phyloP scores from a whole-genome alignment of 2,113 vertebrate genomes.

The Macaca mulatta region DNA sequence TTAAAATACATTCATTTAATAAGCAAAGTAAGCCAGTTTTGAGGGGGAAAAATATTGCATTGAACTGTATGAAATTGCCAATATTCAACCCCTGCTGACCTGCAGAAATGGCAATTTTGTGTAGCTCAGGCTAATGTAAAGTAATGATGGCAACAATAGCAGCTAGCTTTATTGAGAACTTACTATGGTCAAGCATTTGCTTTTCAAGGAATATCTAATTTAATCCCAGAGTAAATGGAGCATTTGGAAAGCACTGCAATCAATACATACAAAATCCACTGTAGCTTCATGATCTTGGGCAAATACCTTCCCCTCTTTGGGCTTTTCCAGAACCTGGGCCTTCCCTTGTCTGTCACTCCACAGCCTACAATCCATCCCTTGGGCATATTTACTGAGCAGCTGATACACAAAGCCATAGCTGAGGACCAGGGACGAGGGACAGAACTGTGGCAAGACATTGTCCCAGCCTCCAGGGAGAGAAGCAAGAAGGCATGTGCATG shows the following conservation, averaged over 20 bases:
- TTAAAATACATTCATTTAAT: neutral
- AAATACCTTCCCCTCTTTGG: neutral
- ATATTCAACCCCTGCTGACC: neutral
- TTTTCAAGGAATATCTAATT: neutral
- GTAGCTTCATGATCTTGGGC: neutral
- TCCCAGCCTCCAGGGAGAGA: neutral
- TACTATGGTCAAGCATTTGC: too few relatives aligned
- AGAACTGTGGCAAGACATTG: neutral
- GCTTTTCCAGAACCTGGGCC: neutral
- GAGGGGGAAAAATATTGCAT: neutral
- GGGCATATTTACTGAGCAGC: neutral
- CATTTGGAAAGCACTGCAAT: neutral
- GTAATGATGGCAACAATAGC: neutral
- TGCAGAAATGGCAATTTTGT: neutral
- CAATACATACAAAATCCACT: too few relatives aligned
- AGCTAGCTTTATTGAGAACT: neutral
- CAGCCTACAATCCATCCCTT: neutral
- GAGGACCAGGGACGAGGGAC: neutral
- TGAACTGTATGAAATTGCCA: neutral
- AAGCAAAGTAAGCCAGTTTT: neutral
- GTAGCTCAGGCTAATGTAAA: neutral
- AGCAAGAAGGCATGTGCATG: fast-evolving
- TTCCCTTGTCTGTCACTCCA: neutral
- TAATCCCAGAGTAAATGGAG: neutral
- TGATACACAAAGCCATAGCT: neutral